Percentiles rank a stretch among this genome's conserved stretches.
Evolutionary conservation across 2,888 invertebrate species (phyloP).

Genomic region (Muscina levida): DNA sequence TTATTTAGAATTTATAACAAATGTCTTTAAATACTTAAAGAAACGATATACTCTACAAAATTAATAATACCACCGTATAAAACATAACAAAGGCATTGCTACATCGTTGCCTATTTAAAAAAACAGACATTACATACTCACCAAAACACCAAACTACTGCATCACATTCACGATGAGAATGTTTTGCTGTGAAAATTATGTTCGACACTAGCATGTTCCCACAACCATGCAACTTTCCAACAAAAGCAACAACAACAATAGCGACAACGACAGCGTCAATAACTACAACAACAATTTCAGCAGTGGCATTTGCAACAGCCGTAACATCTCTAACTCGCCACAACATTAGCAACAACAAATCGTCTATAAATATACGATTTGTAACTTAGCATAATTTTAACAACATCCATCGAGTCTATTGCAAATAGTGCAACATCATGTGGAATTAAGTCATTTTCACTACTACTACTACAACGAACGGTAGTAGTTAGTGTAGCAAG

Average conservation of each 20-base stretch:
- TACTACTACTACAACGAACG: slow-evolving; percentile 29
- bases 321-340: slow-evolving; percentile 4
- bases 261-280: background rate
- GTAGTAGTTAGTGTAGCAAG: background rate
- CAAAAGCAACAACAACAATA: slow-evolving; percentile 16
- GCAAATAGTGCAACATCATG: slow-evolving; percentile 14
- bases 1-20: no score
- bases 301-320: slow-evolving; percentile 24
- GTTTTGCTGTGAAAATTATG: slow-evolving; percentile 64
- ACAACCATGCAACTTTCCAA: slow-evolving; percentile 63
- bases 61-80: no score
- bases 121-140: no score
- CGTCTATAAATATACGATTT: slow-evolving; percentile 70
- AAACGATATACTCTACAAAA: no score
- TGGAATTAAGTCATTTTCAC: slow-evolving; percentile 41
- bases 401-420: slow-evolving; percentile 27
- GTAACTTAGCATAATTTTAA: slow-evolving; percentile 71
- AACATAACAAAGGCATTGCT: no score
- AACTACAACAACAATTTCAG: slow-evolving; percentile 12
- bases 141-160: no score
- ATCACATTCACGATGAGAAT: no score
- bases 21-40: no score
- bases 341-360: slow-evolving; percentile 41
- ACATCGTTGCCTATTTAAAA: no score
- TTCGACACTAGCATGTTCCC: slow-evolving; percentile 61